phyloP scores from a whole-genome alignment of 2,888 invertebrate species.

The Aleiodes alternator region DNA sequence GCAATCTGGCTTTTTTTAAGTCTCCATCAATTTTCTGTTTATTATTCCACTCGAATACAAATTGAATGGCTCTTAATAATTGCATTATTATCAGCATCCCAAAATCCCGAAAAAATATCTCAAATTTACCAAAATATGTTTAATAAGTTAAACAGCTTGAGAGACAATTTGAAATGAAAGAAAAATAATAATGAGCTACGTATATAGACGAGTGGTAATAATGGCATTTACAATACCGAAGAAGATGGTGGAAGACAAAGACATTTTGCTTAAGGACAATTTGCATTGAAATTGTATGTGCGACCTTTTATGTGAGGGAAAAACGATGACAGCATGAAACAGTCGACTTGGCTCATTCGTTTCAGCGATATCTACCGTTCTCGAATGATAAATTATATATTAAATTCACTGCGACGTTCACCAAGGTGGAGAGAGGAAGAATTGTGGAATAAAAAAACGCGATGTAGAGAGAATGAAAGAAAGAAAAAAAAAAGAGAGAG shows the following conservation, averaged over 20 bases:
- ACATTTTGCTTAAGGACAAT: constrained; percentile 4
- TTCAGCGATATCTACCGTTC: constrained; percentile 8
- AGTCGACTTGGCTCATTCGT: constrained; percentile 23
- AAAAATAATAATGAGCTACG: not conserved
- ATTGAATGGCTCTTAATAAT: no score
- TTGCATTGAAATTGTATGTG: constrained; percentile 21
- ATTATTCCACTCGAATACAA: not conserved
- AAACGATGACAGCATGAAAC: constrained; percentile 23
- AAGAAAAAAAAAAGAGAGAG: not conserved
- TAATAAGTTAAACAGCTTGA: no score
- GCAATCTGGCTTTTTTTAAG: no score
- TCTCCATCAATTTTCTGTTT: not conserved
- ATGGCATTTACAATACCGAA: not conserved
- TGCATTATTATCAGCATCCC: no score
- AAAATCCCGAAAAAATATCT: not conserved
- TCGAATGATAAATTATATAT: constrained; percentile 29
- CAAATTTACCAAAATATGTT: no score
- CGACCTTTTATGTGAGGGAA: constrained; percentile 19
- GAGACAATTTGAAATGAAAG: no score
- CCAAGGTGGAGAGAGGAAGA: not conserved
- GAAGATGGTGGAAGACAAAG: not conserved
- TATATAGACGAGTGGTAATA: constrained; percentile 42
- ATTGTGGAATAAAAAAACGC: not conserved
- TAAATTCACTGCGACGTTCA: constrained; percentile 16
- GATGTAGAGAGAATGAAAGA: not conserved